A percentile compares a stretch with the other conserved stretches of the same genome.
These are phyloP conservation scores for Epinephelus lanceolatus DNA, from an alignment of 2,113 vertebrate species.

Conservation along the genomic window DNA sequence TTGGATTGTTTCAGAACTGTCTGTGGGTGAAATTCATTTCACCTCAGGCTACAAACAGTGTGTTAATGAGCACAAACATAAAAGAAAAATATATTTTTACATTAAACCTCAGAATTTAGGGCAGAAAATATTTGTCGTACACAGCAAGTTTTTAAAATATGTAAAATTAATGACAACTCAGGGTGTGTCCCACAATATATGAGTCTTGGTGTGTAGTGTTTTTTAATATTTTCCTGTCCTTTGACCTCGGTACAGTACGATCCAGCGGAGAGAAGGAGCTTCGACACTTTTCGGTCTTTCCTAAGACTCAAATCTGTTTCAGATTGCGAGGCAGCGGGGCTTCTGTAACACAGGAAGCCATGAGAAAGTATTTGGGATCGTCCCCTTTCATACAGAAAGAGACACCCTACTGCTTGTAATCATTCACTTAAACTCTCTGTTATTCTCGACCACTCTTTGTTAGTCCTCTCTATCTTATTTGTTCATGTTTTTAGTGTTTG, in stretches of 20 bases:
- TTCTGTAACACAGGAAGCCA: slow-evolving; percentile 46
- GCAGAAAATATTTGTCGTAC: not conserved
- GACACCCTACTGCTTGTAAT: not conserved
- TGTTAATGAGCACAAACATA: slow-evolving; percentile 13
- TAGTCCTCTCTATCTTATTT: not conserved
- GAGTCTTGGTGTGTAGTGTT: not conserved
- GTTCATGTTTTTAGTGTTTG: not conserved
- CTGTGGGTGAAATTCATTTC: not conserved
- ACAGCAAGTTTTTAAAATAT: not conserved
- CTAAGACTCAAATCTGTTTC: slow-evolving; percentile 51
- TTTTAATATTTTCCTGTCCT: slow-evolving; percentile 20
- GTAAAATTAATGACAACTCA: not conserved
- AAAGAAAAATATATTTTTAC: slow-evolving; percentile 24
- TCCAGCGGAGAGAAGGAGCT: not conserved
- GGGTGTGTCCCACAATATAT: not conserved
- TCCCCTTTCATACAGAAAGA: slow-evolving; percentile 29
- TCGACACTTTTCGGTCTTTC: not conserved
- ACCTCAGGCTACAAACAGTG: slow-evolving; percentile 8
- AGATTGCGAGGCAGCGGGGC: slow-evolving; percentile 42
- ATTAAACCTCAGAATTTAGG: slow-evolving; percentile 7
- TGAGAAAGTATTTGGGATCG: slow-evolving; percentile 28
- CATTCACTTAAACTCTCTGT: not conserved
- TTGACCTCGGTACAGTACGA: slow-evolving; percentile 2
- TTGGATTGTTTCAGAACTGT: slow-evolving; percentile 26
- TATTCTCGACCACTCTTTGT: not conserved